Evolutionary conservation across 92 coral and sea anemone genomes (phyloP), one percentile per base, ranked within the genome.

Genomic region (Diadumene lineata): DNA sequence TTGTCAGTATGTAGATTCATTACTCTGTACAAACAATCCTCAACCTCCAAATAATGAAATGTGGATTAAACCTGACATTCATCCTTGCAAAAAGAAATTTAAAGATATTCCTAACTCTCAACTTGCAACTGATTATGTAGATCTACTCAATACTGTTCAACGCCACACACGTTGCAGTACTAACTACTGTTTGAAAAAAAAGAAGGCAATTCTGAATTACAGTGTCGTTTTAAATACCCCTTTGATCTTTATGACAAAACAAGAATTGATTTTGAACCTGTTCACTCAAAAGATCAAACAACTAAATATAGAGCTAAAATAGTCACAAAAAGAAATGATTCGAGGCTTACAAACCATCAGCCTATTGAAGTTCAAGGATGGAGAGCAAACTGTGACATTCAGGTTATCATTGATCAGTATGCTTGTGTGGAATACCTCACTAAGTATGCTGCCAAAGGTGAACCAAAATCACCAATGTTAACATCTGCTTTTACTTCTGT

Each of bases 341-440:
- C 90, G 1, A 64, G 89, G 34, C 34, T 84, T 33, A 86, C 82
- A 46, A 82, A 79, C 72, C 91, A 86, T 73, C 84, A 82, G 29
- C 86, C 69, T 63, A 86, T 82, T 24, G 90, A 85, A 72, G 77
- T 80, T 32, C 80, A 79, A 55, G 81, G 87, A 70, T 88, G 92
- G 92, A 73, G 89, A 60, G 92, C 89, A 27, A 86, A 86, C 65
- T 80, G 86, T 74, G 86, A 80, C 60, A 80, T 80, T 21, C 79
- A 85, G 70, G 60, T 79, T 34, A 56, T 80, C 17, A 32, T 85
- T 13, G 89, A 80, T 74, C 63, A 85, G 28, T 75, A 83, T 79
- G 84, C 85, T 25, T 85, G 89, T 79, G 64, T 85, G 1, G 87
- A 80, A 66, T 84, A 84, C 72, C 80, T 88, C 43, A 46, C 77